Base-by-base conservation (phyloP, 2,888 invertebrate species). In the Athetis lepigone region DNA sequence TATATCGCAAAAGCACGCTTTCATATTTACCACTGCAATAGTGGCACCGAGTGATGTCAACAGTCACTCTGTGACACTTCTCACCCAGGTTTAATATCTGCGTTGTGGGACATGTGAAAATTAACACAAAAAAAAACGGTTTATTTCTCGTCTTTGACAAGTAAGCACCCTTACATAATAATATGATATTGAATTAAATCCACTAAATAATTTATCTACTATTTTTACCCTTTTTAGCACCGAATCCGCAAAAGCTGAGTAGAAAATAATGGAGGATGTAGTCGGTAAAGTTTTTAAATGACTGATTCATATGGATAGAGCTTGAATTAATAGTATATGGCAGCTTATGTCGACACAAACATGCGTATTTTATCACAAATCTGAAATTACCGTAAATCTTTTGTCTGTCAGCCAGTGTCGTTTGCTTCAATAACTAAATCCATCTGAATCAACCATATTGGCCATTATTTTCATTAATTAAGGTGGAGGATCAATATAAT, bases 401-500 rank as follows among this genome's bases (percentile, higher is more conserved):
- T 33, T 1, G 13, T 33, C 13, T 13, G 33, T 4, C 33, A 33
- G 13, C 21, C 9, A 21, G 13, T n/a, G 13, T 4, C 13, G 29
- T 1, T 37, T 39, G 36, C 7, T 9, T 4, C 8, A 33, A 29
- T 33, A 45, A 25, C 16, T 49, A 8, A 23, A 0, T 25, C 16
- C n/a, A 49, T 49, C 37, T 19, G 37, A 70, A 43, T 25, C 19
- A 9, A 50, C 6, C 1, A n/a, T 37, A 25, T 25, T 1, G 13
- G 4, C 8, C 7, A 62, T 36, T 11, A 33, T 39, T 29, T 13
- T 62, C 5, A 23, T 23, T 21, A 43, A 42, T 9, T 16, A 13
- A 16, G 55, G 67, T 68, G 56, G 25, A 39, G 68, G 57, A 40
- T 37, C 1, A 11, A 42, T 33, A 13, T 33, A 40, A 33, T 43